Evolutionary conservation across 1,140 invertebrate genomes (phyloP).

Genomic region (Pectinophora gossypiella): DNA sequence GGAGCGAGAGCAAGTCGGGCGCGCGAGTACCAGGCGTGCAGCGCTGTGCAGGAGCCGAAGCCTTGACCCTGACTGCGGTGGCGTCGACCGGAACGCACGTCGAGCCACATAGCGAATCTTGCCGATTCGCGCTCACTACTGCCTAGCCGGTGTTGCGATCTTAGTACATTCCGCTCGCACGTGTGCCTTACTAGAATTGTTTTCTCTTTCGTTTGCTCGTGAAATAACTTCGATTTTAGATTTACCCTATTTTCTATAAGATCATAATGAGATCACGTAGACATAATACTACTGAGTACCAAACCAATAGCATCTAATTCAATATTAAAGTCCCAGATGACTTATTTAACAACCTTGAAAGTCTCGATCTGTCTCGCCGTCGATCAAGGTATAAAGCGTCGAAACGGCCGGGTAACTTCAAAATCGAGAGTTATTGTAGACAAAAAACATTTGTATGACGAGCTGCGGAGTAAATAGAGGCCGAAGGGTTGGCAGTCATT

Average conservation of each 20-base stretch:
- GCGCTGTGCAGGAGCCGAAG: slow-evolving; percentile 62
- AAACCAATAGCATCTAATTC: not conserved
- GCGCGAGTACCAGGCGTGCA: slow-evolving; percentile 54
- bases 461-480: slow-evolving; percentile 44
- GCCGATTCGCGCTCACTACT: slow-evolving; percentile 43
- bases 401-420: slow-evolving; percentile 30
- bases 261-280: not conserved
- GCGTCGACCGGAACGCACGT: slow-evolving; percentile 71
- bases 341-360: not conserved
- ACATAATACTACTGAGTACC: not conserved
- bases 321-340: not conserved
- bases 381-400: not conserved
- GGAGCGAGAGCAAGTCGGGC: slow-evolving; percentile 32
- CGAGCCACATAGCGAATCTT: slow-evolving; percentile 62
- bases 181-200: slow-evolving; percentile 49
- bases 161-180: slow-evolving; percentile 53
- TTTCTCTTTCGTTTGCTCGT: slow-evolving; percentile 45
- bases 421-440: slow-evolving; percentile 60
- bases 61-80: slow-evolving; percentile 71
- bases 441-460: slow-evolving; percentile 43
- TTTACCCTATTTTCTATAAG: no score
- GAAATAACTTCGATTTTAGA: slow-evolving; percentile 23
- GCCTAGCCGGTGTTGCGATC: slow-evolving; percentile 48
- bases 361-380: not conserved
- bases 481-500: slow-evolving; percentile 61